Base-by-base conservation (phyloP, 2,888 invertebrate genomes). In the Amaurobius ferox region DNA sequence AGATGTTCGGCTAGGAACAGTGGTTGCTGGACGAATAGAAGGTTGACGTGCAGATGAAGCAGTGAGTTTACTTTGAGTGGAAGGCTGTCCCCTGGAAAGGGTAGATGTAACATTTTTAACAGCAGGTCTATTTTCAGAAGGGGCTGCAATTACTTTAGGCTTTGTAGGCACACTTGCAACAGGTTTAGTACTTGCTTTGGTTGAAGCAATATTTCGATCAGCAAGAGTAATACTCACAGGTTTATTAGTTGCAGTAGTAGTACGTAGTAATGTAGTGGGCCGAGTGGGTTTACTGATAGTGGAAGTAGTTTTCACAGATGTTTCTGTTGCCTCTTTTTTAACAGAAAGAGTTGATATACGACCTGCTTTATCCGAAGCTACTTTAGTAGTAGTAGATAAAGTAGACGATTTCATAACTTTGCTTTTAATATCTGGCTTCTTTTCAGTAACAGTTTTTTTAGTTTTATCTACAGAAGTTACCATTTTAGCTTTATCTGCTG, bases 11-110 rank as follows among this genome's bases (percentile, higher is more conserved):
- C 13, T 83, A 77, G 83, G 72, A 83, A 83, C 72, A 66, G 83
- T 39, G 19, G 35, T 16, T 35, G 55, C 39, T 23, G 83, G 71
- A 7, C 83, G 71, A 77, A 26, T 66, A 39, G 67, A 55, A 48
- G 48, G 26, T 29, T 26, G 68, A 6, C 72, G 66, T 11, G 55
- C 29, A 67, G 83, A n/a, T 39, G 70, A 13, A 13, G 71, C 9
- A 71, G 30, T 71, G 35, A 66, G 32, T 77, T 77, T 83, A 66
- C 71, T 77, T 77, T 77, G 83, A 71, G n/a, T 35, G n/a, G 66
- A 32, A 71, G 72, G 40, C 26, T 48, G 71, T 28, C 67, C 40
- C 28, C 55, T 83, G 6, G 48, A 26, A 30, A 71, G 19, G 35
- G 66, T 66, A 23, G 79, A 67, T 23, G 77, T 26, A 13, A 6